Evolutionary conservation across 2,888 invertebrate genomes (phyloP), one percentile per base, ranked within the genome.

Genomic region (Ophraella communa): DNA sequence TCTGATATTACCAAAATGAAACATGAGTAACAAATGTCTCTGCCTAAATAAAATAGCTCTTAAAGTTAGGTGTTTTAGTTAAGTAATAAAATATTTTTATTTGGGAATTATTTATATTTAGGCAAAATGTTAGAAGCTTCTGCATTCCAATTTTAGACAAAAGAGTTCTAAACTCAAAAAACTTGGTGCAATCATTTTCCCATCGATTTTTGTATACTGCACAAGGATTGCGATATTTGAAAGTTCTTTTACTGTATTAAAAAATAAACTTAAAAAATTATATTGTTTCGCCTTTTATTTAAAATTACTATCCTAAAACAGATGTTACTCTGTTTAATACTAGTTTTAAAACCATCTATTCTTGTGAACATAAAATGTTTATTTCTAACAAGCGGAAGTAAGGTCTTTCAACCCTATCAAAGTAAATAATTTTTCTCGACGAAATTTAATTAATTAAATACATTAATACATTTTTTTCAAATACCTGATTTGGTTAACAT

Each of bases 151-250:
- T 62, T 53, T 60, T 61, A 56, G 56, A 35, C 51, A 49, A 61
- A 49, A 44, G 58, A 72, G 73, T 73, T 71, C 71, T 66, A 66
- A 72, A 71, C 72, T 68, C 72, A 65, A 66, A 72, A 71, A n/a
- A n/a, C n/a, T 71, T 68, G 45, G 72, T 76, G 73, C 76, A 76
- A 77, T 74, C 74, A 74, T 76, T 56, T 60, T 53, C 52, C 52
- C 60, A 53, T 44, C 57, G 23, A n/a, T 21, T 52, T 70, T 60
- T 65, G 62, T 49, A 44, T 67, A 62, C 52, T 67, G 66, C 52
- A 65, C 57, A 61, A 65, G 52, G 47, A 62, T 62, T 67, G 60
- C 61, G 66, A 67, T 65, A 65, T 65, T 65, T 68, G 59, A 63
- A 53, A 18, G 39, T 55, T 64, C 55, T 62, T 64, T 63, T 67